A percentile compares a stretch with the other conserved stretches of the same genome.
Evolutionary conservation across 1,140 invertebrate species (phyloP).

Genomic region (Thaumetopoea pityocampa): DNA sequence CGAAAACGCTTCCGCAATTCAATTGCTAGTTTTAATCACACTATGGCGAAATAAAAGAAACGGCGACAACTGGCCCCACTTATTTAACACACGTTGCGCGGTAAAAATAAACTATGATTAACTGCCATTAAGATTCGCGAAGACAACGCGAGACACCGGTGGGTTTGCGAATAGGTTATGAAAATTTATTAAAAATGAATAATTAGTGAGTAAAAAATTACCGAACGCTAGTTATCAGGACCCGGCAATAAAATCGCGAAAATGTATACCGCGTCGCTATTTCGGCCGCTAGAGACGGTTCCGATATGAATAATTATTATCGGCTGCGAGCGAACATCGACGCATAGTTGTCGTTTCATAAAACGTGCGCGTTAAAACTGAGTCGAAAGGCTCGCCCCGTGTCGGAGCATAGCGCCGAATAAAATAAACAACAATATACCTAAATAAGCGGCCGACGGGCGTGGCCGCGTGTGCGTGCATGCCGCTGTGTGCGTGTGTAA

Average conservation of each 20-base stretch:
- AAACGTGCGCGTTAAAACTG: conserved; percentile 75
- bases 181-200: conserved; percentile 46
- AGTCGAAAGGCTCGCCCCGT: conserved; percentile 74
- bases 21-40: conserved; percentile 46
- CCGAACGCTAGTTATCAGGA: conserved; percentile 29
- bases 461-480: conserved; percentile 61
- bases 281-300: conserved; percentile 57
- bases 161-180: conserved; percentile 39
- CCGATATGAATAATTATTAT: conserved; percentile 70
- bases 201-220: conserved; percentile 26
- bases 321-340: conserved; percentile 63
- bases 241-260: conserved; percentile 54
- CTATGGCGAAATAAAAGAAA: conserved; percentile 57
- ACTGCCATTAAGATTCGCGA: conserved; percentile 70
- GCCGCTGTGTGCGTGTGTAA: conserved; percentile 70
- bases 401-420: conserved; percentile 75
- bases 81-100: conserved; percentile 72
- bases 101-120: conserved; percentile 76
- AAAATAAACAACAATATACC: conserved; percentile 77
- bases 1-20: conserved; percentile 56
- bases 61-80: conserved; percentile 57
- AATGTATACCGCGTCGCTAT: conserved; percentile 60
- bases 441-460: conserved; percentile 74
- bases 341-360: conserved; percentile 75
- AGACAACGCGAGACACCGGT: conserved; percentile 52